Conservation (phyloP, 2,888 invertebrate species). For the Brenthis ino region DNA sequence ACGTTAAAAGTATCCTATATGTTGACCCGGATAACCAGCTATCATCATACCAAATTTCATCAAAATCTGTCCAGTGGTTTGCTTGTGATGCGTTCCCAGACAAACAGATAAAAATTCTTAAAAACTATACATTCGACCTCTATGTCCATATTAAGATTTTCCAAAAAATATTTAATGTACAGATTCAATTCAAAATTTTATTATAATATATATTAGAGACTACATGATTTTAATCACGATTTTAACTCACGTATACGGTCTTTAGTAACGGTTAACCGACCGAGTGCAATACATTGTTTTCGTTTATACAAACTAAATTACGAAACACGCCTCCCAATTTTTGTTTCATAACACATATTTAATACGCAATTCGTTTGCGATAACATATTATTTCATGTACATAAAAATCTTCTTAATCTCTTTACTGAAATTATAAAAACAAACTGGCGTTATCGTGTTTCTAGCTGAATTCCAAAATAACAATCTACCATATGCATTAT, state of each 20-base stretch:
- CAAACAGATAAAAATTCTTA: no score
- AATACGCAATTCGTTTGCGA: conserved; percentile 39
- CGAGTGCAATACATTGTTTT: conserved; percentile 42
- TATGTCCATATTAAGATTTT: no score
- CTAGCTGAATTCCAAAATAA: conserved; percentile 43
- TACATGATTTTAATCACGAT: not conserved
- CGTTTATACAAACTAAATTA: conserved; percentile 37
- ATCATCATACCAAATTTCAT: no score
- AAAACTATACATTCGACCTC: no score
- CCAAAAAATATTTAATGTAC: no score
- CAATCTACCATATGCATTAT: conserved; percentile 49
- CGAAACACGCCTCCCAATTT: conserved; percentile 34
- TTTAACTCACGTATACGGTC: not conserved
- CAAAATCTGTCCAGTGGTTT: no score
- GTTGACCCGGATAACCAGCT: no score
- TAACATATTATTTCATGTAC: conserved; percentile 21
- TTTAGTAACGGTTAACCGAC: conserved; percentile 31
- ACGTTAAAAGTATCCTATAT: no score
- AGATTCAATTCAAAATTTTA: no score
- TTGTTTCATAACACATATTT: conserved; percentile 34
- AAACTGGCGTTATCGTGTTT: conserved; percentile 44
- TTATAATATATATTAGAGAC: no score
- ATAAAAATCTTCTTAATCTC: conserved; percentile 22
- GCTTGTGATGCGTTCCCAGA: no score
- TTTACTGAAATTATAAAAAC: conserved; percentile 40